Evolutionary conservation across 2,888 invertebrate genomes (phyloP), one percentile per base, ranked within the genome.

Genomic region (Ennomos quercinarius): DNA sequence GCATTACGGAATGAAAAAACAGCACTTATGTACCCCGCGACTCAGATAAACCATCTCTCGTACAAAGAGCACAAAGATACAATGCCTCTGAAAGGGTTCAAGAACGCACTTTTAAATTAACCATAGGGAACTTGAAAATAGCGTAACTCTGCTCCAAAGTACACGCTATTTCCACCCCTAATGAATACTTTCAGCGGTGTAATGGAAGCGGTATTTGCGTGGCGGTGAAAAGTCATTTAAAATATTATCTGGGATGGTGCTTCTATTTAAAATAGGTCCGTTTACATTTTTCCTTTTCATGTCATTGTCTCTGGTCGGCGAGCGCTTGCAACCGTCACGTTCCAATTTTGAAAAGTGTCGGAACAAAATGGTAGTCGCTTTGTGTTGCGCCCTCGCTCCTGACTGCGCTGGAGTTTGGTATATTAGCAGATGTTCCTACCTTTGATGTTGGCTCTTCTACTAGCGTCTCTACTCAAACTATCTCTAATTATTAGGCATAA

Each of bases 31-130:
- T 91, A 91, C 92, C 90, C 87, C 84, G 88, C 89, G 89, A 90
- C 84, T 86, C 83, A 86, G 92, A 92, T 92, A 92, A 92, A 91
- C 90, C 90, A 92, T 92, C 92, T 91, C 90, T 73, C 78, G 89
- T 90, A 92, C 92, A 92, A 92, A 91, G 92, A 87, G 87, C 85
- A 92, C 92, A 92, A 92, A 91, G 92, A 92, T 92, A 92, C 92
- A 92, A 92, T 92, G 87, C 92, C 90, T 91, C 91, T 91, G 91
- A 92, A 92, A 92, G 92, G 92, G 92, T 92, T 92, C 92, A 92
- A 92, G 91, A 92, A 91, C 92, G 91, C 89, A 91, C 91, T 92
- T 92, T 92, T 91, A 91, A 91, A 92, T 92, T 92, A 92, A 91
- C 88, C 84, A 73, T 77, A 70, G 63, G 64, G 67, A 78, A 71